These are phyloP conservation scores for Aldabrachelys gigantea DNA, from an alignment of 2,113 vertebrate genomes.

Conservation along the genomic window DNA sequence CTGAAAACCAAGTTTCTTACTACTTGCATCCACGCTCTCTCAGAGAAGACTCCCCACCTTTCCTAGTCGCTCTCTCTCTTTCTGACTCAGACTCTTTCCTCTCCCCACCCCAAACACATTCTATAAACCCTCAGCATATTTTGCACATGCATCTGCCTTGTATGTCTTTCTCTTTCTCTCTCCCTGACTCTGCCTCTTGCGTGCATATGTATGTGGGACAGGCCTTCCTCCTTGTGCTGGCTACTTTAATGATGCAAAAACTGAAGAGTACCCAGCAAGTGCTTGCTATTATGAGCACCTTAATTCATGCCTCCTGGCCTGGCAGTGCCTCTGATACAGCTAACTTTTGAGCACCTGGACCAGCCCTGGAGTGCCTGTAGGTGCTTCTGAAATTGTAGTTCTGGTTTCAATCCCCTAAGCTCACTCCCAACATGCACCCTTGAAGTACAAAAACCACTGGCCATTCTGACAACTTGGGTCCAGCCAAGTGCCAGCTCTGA, in stretches of 20 bases:
- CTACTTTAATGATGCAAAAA: not conserved
- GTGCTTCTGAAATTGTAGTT: not conserved
- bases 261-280: not conserved
- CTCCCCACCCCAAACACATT: not conserved
- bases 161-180: not conserved
- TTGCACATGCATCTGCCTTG: not conserved
- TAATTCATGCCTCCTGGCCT: not conserved
- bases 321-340: not conserved
- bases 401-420: constrained; percentile 20
- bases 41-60: not conserved
- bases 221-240: not conserved
- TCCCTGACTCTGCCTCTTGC: not conserved
- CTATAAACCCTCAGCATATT: not conserved
- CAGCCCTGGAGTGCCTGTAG: not conserved
- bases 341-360: not conserved
- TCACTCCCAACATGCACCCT: not conserved
- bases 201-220: not conserved
- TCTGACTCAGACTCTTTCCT: not conserved
- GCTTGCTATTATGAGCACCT: not conserved
- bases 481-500: constrained; percentile 19
- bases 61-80: not conserved
- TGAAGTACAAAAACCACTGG: not conserved
- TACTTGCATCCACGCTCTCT: not conserved
- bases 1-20: not conserved
- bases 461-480: constrained; percentile 4